Percentiles rank a stretch among this genome's conserved stretches.
Conservation (phyloP, 2,113 vertebrate species). For the Sardina pilchardus region DNA sequence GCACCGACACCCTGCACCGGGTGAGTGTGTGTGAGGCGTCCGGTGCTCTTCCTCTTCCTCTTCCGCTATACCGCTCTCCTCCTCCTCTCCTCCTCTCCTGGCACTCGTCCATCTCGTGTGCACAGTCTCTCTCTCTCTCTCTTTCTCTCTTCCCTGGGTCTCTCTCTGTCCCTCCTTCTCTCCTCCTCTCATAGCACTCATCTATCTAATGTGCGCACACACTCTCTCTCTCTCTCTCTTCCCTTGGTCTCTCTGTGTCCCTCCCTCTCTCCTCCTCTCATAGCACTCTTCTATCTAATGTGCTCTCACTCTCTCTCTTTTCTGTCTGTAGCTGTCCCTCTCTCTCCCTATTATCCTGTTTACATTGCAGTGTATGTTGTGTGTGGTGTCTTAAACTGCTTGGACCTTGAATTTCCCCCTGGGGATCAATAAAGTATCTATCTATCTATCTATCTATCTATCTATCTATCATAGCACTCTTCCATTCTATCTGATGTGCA, state of each 20-base stretch:
- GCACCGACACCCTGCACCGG: slow-evolving; percentile 80
- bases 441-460: neutral
- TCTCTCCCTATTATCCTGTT: too few relatives aligned
- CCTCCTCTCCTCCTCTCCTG: neutral
- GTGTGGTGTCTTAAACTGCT: too few relatives aligned
- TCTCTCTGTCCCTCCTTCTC: neutral
- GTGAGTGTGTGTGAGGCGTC: slow-evolving; percentile 72
- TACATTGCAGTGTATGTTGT: too few relatives aligned
- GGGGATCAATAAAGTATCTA: too few relatives aligned
- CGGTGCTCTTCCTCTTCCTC: neutral
- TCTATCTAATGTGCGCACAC: neutral
- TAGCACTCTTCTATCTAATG: too few relatives aligned
- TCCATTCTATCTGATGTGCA: neutral
- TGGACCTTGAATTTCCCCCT: too few relatives aligned
- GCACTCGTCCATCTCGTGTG: neutral
- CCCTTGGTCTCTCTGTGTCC: too few relatives aligned
- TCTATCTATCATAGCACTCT: too few relatives aligned
- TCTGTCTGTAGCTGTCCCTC: too few relatives aligned
- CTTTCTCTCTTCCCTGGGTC: neutral
- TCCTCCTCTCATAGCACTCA: neutral
- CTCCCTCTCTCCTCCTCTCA: too few relatives aligned
- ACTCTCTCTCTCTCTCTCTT: neutral
- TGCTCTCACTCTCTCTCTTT: too few relatives aligned
- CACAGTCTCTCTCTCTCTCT: neutral
- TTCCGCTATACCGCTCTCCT: neutral